phyloP scores from a whole-genome alignment of 2,113 vertebrate species.

The Bubo bubo region DNA sequence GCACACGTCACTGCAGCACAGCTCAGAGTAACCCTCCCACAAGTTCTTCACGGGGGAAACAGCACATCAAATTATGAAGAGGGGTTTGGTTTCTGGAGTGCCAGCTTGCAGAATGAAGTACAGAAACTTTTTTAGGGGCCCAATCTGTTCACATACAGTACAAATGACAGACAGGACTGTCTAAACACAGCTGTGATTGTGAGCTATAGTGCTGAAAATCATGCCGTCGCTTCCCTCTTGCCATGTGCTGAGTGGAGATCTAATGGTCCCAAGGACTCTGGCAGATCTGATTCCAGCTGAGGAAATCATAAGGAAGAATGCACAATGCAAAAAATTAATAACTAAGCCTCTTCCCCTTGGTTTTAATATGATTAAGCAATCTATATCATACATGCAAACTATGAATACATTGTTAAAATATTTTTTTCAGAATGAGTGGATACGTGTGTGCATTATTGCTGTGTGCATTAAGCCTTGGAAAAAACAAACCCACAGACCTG shows the following conservation, averaged over 20 bases:
- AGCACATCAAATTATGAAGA: not conserved
- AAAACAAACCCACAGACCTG: not conserved
- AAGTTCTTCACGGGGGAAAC: not conserved
- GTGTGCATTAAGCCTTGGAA: not conserved
- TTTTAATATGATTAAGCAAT: not conserved
- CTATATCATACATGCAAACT: not conserved
- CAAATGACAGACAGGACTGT: constrained; percentile 6
- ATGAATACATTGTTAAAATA: not conserved
- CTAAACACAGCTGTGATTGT: constrained; percentile 13
- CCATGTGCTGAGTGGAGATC: not conserved
- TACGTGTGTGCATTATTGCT: not conserved
- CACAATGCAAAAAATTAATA: not conserved
- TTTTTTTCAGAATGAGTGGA: not conserved
- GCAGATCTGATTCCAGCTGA: not conserved
- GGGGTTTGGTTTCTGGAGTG: not conserved
- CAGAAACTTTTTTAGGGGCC: not conserved
- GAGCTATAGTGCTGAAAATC: not conserved
- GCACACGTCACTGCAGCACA: fast-evolving
- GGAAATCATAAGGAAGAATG: not conserved
- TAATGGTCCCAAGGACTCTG: not conserved
- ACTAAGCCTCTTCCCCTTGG: not conserved
- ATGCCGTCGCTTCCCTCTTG: not conserved
- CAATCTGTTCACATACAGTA: not conserved
- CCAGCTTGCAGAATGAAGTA: not conserved
- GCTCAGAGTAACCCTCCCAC: not conserved